Evolutionary conservation across 2,797 vertebrate species (phyloP).

Genomic region (Leucoraja ocellata): DNA sequence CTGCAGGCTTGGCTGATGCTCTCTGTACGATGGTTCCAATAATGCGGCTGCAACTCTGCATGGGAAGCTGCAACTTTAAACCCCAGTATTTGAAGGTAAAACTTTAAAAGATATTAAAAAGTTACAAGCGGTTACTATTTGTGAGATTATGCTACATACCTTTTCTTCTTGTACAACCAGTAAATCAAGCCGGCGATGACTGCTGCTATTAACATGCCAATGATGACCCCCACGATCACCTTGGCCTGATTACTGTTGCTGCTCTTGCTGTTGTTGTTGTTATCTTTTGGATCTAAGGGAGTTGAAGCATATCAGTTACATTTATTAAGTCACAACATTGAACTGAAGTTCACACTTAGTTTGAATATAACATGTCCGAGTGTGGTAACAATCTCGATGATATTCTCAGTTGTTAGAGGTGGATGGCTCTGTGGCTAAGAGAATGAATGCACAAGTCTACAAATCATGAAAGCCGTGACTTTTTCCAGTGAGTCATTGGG

Average conservation of each 20-base stretch:
- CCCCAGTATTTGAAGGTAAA: neutral
- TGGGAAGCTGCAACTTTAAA: neutral
- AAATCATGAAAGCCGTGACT: neutral
- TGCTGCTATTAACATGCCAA: conserved; percentile 71
- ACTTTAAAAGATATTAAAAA: neutral
- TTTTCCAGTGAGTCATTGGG: neutral
- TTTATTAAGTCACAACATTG: neutral
- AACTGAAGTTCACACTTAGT: neutral
- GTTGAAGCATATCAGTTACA: neutral
- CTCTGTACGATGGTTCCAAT: neutral
- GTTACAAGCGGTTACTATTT: neutral
- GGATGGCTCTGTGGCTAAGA: neutral
- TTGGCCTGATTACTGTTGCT: conserved; percentile 71
- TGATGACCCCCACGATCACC: conserved; percentile 79
- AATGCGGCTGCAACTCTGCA: neutral
- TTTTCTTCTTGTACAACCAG: conserved; percentile 85
- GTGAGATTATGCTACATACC: conserved; percentile 46
- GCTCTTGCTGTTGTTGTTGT: neutral
- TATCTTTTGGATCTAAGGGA: neutral
- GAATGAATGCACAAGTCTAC: neutral
- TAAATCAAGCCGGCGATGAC: conserved; percentile 73
- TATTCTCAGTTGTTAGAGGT: neutral
- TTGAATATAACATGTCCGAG: neutral
- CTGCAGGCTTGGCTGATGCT: neutral
- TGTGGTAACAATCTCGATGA: neutral